Base-by-base conservation (phyloP, 2,797 vertebrate species). In the Acomys russatus region DNA sequence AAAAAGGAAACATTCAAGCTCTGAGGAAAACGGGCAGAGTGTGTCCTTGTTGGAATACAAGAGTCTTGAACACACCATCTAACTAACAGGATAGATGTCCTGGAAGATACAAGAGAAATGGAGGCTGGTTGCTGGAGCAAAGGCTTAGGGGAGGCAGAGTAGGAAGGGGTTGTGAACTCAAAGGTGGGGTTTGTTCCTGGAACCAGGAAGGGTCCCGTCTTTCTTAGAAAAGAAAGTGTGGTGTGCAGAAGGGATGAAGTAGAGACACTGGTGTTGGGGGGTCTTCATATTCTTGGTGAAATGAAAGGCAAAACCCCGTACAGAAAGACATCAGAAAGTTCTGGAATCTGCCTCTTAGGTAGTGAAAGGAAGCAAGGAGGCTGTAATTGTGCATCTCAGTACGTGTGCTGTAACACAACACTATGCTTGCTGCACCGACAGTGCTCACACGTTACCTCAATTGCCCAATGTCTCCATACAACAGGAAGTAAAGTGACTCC, bases 1-100 rank as follows among this genome's bases (percentile, higher is more conserved):
- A 63, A 96, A 91, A 80, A 11, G 54, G 78, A 91, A 80, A 64
- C 28, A 70, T n/a, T 79, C 54, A 80, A 4, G 25, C 90, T 66
- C 28, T 68, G 66, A 87, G 79, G 38, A 28, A 73, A 64, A 54
- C 22, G 49, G 20, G 56, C 14, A 78, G 15, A 74, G 28, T 63
- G 54, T 38, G 33, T 44, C 51, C 35, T 90, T 85, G 12, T 68
- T 22, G 22, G 25, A 15, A 33, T 33, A 54, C 17, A 56, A 88
- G 76, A 74, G 77, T 84, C 28, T 59, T 44, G 15, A 90, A 59
- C 35, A 35, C 22, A 49, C 54, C 44, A 56, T 83, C 64, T 66
- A 9, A 87, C 44, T 17, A 33, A 85, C 38, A 83, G 30, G 9
- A 15, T 38, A 23, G 35, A 68, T 61, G 10, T 70, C 10, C 59